These are phyloP conservation scores for Psittacula echo DNA, from an alignment of 2,797 vertebrate genomes.

Conservation along the genomic window DNA sequence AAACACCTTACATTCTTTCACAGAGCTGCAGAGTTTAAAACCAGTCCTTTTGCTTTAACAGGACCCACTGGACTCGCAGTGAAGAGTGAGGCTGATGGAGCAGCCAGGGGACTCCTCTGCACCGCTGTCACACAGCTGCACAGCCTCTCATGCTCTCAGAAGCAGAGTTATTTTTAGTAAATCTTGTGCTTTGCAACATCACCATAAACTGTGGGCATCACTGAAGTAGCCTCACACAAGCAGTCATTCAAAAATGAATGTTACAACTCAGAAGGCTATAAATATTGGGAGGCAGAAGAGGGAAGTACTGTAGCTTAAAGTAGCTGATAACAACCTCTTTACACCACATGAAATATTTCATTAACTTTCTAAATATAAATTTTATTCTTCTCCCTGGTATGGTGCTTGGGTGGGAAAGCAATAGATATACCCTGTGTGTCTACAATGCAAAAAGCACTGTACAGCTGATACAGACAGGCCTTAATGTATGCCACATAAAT, in stretches of 20 bases:
- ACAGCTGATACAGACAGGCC: background rate
- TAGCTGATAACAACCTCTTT: background rate
- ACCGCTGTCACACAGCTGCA: background rate
- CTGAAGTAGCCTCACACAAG: background rate
- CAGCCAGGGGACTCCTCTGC: background rate
- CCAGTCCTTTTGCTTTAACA: background rate
- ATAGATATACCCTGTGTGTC: background rate
- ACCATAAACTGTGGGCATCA: background rate
- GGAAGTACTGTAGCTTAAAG: background rate
- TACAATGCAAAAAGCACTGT: background rate
- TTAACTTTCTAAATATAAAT: background rate
- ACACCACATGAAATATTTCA: background rate
- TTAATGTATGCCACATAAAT: background rate
- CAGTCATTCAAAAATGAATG: background rate
- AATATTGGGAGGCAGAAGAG: background rate
- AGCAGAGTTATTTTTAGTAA: background rate
- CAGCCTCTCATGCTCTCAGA: background rate
- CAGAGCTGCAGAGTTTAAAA: background rate
- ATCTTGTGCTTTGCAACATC: background rate
- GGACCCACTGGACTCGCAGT: background rate
- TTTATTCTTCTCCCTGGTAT: background rate
- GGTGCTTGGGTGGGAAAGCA: background rate
- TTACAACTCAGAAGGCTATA: background rate
- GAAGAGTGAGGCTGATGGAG: background rate
- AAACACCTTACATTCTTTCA: background rate